Conservation (phyloP, 2,797 vertebrate species). For the Zenarchopterus dispar region DNA sequence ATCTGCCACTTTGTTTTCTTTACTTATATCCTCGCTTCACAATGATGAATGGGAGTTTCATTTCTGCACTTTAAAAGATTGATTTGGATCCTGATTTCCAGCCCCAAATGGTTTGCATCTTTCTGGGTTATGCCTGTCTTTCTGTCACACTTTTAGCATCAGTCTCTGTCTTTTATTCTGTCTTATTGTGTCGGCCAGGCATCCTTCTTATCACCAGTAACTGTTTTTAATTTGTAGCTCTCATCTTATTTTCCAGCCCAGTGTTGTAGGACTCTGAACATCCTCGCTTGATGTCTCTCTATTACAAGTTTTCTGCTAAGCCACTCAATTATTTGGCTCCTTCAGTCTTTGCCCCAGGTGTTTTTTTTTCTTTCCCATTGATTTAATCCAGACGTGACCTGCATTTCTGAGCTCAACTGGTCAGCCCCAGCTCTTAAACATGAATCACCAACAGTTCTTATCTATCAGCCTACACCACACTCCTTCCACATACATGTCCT, state of each 20-base stretch:
- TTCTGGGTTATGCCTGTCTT: conserved; percentile 26
- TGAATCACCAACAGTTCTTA: conserved; percentile 58
- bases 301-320: conserved; percentile 67
- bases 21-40: conserved; percentile 28
- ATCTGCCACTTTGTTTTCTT: conserved; percentile 53
- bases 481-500: conserved; percentile 36
- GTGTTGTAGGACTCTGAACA: conserved; percentile 35
- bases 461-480: conserved; percentile 43
- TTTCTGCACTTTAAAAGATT: conserved; percentile 79
- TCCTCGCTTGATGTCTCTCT: conserved; percentile 72
- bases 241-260: conserved; percentile 13
- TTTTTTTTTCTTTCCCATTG: conserved; percentile 65
- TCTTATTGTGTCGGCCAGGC: conserved; percentile 49
- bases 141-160: conserved; percentile 72
- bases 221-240: conserved; percentile 36
- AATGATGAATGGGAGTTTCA: conserved; percentile 59
- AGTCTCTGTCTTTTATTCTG: conserved; percentile 59
- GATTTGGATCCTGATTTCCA: conserved; percentile 51
- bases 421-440: conserved; percentile 56
- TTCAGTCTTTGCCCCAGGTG: conserved; percentile 67
- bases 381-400: conserved; percentile 72
- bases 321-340: conserved; percentile 53
- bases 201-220: conserved; percentile 21
- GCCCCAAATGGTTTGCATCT: conserved; percentile 62
- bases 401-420: conserved; percentile 64